phyloP scores from a whole-genome alignment of 2,888 invertebrate species.

The Leucania comma region DNA sequence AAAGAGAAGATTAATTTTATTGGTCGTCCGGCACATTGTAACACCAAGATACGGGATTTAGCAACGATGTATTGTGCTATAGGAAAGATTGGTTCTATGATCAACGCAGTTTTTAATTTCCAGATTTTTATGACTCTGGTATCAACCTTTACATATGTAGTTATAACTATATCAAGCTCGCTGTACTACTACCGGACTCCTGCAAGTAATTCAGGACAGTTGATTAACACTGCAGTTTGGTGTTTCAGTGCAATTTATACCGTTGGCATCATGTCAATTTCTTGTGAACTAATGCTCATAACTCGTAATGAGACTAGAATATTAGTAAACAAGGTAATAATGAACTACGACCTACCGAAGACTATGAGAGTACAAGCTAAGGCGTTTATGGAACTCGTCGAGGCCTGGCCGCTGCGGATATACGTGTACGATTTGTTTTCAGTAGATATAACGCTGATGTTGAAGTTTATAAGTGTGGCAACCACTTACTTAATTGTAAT shows the following conservation, averaged over 20 bases:
- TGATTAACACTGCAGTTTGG: slow-evolving; percentile 72
- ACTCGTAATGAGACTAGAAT: slow-evolving; percentile 74
- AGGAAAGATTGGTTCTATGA: slow-evolving; percentile 72
- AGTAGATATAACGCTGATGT: slow-evolving; percentile 80
- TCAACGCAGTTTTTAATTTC: slow-evolving; percentile 78
- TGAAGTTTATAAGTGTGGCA: slow-evolving; percentile 82
- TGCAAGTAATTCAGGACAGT: slow-evolving; percentile 60
- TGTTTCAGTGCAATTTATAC: slow-evolving; percentile 71
- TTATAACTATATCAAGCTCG: slow-evolving; percentile 77
- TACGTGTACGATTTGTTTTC: slow-evolving; percentile 80
- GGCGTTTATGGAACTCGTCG: slow-evolving; percentile 80
- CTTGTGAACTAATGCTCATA: slow-evolving; percentile 74
- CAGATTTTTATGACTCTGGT: slow-evolving; percentile 79
- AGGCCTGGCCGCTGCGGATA: slow-evolving; percentile 77
- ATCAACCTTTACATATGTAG: slow-evolving; percentile 76
- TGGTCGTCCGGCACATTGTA: slow-evolving; percentile 66
- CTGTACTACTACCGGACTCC: slow-evolving; percentile 71
- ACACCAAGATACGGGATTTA: slow-evolving; percentile 74
- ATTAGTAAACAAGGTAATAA: slow-evolving; percentile 79
- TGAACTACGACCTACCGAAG: slow-evolving; percentile 79
- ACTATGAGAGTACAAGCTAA: slow-evolving; percentile 79
- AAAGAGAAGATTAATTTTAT: slow-evolving; percentile 66
- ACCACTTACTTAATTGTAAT: slow-evolving; percentile 83
- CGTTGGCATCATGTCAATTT: slow-evolving; percentile 73
- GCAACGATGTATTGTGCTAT: slow-evolving; percentile 74